Evolutionary conservation across 2,113 vertebrate species (phyloP), one percentile per base, ranked within the genome.

Genomic region (Microcebus lehilahytsara): DNA sequence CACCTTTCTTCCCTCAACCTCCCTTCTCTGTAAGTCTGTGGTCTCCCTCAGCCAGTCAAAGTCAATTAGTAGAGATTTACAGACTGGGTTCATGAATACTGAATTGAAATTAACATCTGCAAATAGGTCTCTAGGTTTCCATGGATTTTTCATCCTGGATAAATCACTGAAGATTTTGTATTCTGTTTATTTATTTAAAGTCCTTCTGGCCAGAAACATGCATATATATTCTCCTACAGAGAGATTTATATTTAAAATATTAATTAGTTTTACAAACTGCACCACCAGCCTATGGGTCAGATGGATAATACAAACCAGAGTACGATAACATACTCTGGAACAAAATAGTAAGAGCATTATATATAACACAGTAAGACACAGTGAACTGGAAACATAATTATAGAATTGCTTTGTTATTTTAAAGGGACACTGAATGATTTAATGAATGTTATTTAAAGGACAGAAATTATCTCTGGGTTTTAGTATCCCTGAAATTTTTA

Each of bases 101-200:
- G 91, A 96, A 91, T 34, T 95, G 91, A 96, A 94, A 92, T 95
- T 53, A 95, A 83, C 67, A 96, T 89, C 27, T 96, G 69, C 46
- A 92, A 90, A 95, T 9, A 20, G 30, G 53, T 89, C 95, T 60
- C 91, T 88, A 71, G 94, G 66, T 88, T 94, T 94, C n/a, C 77
- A 88, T 0, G 51, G 32, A 94, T 96, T 77, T 95, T 92, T 78
- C 22, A 81, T 53, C 49, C 77, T 75, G 87, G 91, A 93, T 83
- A 96, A 95, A 96, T 93, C 85, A 97, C 19, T 79, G n/a, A 94
- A 78, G 58, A 95, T 91, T 92, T 37, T 89, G n/a, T 60, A 80
- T 94, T 95, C 87, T 97, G 56, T 89, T 95, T 97, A 93, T 95
- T 96, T 96, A 94, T 74, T 95, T 96, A 96, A 96, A 97, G 71